A percentile compares a stretch with the other conserved stretches of the same genome.
phyloP scores from a whole-genome alignment of 1,140 invertebrate genomes.

The Belonocnema kinseyi region DNA sequence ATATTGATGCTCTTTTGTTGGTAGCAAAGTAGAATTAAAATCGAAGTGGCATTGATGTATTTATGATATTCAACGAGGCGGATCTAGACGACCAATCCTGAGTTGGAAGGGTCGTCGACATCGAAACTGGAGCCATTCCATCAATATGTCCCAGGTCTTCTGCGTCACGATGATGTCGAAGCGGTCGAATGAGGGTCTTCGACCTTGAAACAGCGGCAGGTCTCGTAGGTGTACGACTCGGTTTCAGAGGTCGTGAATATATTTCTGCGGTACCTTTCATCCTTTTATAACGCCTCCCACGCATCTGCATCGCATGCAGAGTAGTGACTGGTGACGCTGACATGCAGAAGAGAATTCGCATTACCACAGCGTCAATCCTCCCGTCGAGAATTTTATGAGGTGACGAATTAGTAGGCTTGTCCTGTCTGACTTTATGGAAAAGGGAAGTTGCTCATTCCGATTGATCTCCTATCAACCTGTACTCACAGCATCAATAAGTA shows the following conservation, averaged over 20 bases:
- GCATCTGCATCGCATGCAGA: slow-evolving; percentile 48
- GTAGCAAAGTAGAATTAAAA: neutral
- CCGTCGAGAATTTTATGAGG: neutral
- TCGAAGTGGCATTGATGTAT: neutral
- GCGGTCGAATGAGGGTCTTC: slow-evolving; percentile 43
- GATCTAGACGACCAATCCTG: slow-evolving; percentile 1
- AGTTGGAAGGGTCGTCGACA: slow-evolving; percentile 43
- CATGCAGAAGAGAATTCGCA: slow-evolving; percentile 50
- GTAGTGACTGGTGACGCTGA: slow-evolving; percentile 44
- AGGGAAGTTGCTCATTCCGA: neutral
- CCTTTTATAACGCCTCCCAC: slow-evolving; percentile 49
- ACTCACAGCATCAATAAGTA: neutral
- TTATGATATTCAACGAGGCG: slow-evolving; percentile 16
- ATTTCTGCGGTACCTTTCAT: slow-evolving; percentile 17
- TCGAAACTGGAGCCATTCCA: slow-evolving; percentile 35
- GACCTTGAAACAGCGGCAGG: slow-evolving; percentile 55
- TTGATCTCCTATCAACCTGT: neutral
- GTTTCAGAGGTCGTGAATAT: slow-evolving; percentile 45
- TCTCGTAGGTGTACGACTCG: slow-evolving; percentile 47
- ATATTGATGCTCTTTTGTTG: neutral
- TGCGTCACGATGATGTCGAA: slow-evolving; percentile 43
- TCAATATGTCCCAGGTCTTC: slow-evolving; percentile 41
- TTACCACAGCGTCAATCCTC: slow-evolving; percentile 49
- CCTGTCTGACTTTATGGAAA: neutral
- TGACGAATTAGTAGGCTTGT: slow-evolving; percentile 7